Evolutionary conservation across 35 echinoderm and acorn worm genomes (phyloP).

Genomic region (Ophioderma brevispina): DNA sequence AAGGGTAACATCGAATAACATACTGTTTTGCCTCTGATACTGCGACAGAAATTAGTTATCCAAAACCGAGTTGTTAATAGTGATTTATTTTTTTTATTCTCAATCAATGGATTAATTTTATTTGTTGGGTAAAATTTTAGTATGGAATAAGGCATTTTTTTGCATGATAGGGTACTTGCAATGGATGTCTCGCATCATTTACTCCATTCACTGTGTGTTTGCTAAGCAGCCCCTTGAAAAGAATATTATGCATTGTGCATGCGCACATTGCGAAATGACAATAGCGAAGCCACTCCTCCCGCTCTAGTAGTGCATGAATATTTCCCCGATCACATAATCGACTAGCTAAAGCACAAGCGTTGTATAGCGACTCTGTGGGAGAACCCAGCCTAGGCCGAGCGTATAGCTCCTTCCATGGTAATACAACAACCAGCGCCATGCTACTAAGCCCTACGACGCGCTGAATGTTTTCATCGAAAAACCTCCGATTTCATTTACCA

Average conservation of each 20-base stretch:
- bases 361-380: not conserved
- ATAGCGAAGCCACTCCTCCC: conserved; percentile 3
- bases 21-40: not conserved
- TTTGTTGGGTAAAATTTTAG: not conserved
- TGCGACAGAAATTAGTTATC: not conserved
- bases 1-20: not conserved
- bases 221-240: not conserved
- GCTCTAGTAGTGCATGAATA: not conserved
- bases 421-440: not conserved
- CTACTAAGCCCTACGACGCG: not conserved
- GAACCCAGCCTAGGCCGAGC: conserved; percentile 6
- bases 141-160: not conserved
- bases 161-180: not conserved
- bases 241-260: not conserved
- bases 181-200: not conserved
- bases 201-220: not conserved
- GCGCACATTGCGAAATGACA: not conserved
- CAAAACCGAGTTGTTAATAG: not conserved
- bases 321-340: not conserved
- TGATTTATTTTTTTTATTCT: not conserved
- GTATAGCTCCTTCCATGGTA: not conserved
- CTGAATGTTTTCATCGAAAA: conserved; percentile 10
- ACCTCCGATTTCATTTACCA: not conserved
- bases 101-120: not conserved
- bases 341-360: not conserved